Evolutionary conservation across 2,888 invertebrate species (phyloP), one percentile per base, ranked within the genome.

Genomic region (Andrena bicolor): DNA sequence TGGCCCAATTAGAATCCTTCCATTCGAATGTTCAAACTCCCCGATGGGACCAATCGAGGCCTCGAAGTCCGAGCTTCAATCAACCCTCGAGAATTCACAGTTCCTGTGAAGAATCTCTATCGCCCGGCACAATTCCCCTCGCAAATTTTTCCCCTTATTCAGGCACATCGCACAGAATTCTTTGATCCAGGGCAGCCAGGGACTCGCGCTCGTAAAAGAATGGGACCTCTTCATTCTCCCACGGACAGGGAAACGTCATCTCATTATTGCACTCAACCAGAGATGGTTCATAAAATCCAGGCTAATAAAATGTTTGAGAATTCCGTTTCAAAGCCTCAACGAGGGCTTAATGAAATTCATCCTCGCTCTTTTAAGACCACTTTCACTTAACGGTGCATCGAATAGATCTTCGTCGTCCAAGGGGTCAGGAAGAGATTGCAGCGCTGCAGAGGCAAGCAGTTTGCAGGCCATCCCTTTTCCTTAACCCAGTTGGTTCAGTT

Each of bases 321-420:
- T 49, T 72, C 53, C 6, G n/a, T 30, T 30, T 53, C 20, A 26
- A 23, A 63, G 61, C 61, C 23, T 4, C 28, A 61, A 16, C 48
- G 1, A 13, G 51, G 13, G 10, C 48, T 49, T 72, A 77, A 77
- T 72, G 66, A 77, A 61, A 76, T 48, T 71, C 49, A n/a, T 35
- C 53, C 35, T 23, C 16, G n/a, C 23, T 23, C 68, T 61, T 26
- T 32, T 35, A 49, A 35, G 13, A 16, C 23, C 10, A 35, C 4
- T 48, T 28, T 65, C 58, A n/a, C 26, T 30, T 35, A 60, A 70
- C 13, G 51, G 26, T 28, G 26, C 20, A 48, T 35, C 48, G 66
- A 77, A 80, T 80, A 77, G 77, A 71, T 80, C 76, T 71, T 65
- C 64, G 23, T 26, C 61, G 32, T 41, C 28, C 51, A 13, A 49